Conservation (phyloP, 2,888 invertebrate species). For the Balanococcus diminutus region DNA sequence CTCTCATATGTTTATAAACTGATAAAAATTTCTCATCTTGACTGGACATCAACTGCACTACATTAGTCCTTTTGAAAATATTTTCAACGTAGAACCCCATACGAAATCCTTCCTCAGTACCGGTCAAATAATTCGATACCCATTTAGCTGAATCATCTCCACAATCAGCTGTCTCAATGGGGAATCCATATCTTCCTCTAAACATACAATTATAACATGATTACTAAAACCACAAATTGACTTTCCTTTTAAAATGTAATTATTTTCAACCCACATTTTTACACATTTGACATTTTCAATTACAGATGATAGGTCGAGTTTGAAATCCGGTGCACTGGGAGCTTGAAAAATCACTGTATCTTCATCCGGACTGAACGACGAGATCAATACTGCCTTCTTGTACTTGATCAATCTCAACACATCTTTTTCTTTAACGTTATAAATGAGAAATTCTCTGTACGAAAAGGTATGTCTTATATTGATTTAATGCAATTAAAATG, state of each 20-base stretch:
- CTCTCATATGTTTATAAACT: slow-evolving; percentile 1
- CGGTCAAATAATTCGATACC: slow-evolving; percentile 67
- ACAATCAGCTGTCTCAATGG: slow-evolving; percentile 72
- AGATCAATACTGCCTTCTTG: background rate
- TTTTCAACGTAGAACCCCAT: slow-evolving; percentile 39
- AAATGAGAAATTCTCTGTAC: slow-evolving; percentile 4
- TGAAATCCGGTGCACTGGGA: background rate
- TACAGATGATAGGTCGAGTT: background rate
- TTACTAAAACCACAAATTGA: background rate
- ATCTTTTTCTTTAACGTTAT: background rate
- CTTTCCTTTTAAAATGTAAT: background rate
- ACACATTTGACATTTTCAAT: background rate
- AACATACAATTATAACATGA: background rate
- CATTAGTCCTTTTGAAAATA: background rate
- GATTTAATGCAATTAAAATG: background rate
- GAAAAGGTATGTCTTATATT: no score
- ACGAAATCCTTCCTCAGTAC: background rate
- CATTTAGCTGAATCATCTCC: slow-evolving; percentile 75
- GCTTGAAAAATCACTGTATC: slow-evolving; percentile 29
- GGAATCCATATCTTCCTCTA: slow-evolving; percentile 60
- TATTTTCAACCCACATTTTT: background rate
- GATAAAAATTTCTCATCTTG: background rate
- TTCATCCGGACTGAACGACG: background rate
- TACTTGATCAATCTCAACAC: background rate
- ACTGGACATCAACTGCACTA: background rate